Percentiles rank a stretch among this genome's conserved stretches.
Conservation (phyloP, 2,113 vertebrate genomes). For the Cochlearius cochlearius region DNA sequence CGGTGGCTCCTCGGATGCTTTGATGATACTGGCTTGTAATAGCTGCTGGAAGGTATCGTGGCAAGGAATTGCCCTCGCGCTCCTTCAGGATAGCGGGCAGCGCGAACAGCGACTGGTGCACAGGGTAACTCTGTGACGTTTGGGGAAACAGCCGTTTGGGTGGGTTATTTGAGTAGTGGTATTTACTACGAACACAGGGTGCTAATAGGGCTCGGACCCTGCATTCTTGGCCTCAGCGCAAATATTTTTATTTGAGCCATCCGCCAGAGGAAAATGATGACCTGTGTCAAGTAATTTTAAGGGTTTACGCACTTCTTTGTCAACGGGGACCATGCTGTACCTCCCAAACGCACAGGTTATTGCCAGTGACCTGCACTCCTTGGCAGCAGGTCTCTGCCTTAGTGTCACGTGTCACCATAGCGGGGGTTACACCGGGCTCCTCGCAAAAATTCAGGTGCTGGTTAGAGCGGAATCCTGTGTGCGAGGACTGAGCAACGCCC, state of each 20-base stretch:
- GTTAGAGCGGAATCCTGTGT: neutral
- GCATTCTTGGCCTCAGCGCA: neutral
- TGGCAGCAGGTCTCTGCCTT: neutral
- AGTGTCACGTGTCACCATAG: neutral
- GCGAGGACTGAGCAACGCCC: fast-evolving
- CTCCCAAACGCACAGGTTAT: neutral
- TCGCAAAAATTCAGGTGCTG: neutral
- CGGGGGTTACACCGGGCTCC: neutral
- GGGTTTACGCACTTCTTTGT: neutral
- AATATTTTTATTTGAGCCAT: neutral
- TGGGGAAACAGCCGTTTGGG: neutral
- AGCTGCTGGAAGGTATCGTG: neutral
- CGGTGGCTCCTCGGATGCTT: fast-evolving
- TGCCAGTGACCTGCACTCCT: fast-evolving
- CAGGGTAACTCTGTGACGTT: fast-evolving
- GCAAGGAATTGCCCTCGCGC: neutral
- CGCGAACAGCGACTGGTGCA: neutral
- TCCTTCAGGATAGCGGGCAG: neutral
- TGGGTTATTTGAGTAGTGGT: neutral
- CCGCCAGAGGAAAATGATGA: neutral
- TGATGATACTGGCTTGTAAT: neutral
- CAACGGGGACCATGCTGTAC: neutral
- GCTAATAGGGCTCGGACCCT: neutral
- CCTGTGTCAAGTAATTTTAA: neutral
- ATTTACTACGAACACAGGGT: neutral